These are phyloP conservation scores for Anthonomus grandis DNA, from an alignment of 1,140 invertebrate genomes.

Conservation along the genomic window DNA sequence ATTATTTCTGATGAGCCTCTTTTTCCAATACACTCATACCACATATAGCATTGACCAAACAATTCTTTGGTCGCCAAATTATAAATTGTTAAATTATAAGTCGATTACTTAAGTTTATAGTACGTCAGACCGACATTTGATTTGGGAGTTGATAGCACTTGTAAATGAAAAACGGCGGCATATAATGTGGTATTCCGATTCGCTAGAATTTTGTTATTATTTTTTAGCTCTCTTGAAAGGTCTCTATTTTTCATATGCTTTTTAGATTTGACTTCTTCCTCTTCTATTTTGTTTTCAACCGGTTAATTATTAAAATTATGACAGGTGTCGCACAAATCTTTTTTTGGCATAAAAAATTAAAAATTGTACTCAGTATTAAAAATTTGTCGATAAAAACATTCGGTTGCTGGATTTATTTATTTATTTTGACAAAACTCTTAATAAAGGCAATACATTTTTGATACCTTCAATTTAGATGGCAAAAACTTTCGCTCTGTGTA, in stretches of 20 bases:
- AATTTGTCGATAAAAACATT: constrained; percentile 4
- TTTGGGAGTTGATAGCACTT: constrained; percentile 8
- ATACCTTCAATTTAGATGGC: constrained; percentile 1
- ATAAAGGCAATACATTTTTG: constrained; percentile 1
- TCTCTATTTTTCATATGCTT: not conserved
- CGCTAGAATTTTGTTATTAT: constrained; percentile 4
- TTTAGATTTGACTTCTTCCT: constrained; percentile 7
- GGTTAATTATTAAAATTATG: constrained; percentile 1
- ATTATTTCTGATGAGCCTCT: constrained; percentile 37
- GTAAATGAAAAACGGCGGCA: constrained; percentile 11
- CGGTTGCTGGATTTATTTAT: constrained; percentile 10
- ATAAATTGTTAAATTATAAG: constrained; percentile 38
- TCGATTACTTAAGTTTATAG: constrained; percentile 26
- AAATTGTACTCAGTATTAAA: constrained; percentile 14
- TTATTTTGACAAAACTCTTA: constrained; percentile 6
- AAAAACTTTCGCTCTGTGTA: not conserved
- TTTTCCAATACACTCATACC: constrained; percentile 34
- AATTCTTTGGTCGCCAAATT: constrained; percentile 30
- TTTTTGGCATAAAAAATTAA: constrained; percentile 17
- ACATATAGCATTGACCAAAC: constrained; percentile 36
- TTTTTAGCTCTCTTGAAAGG: constrained; percentile 11
- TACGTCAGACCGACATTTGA: constrained; percentile 13
- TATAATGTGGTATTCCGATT: not conserved
- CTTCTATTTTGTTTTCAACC: constrained; percentile 4
- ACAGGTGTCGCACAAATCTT: constrained; percentile 15